Percentiles rank a stretch among this genome's conserved stretches.
Conservation (phyloP, 2,797 vertebrate genomes). For the Catamblyrhynchus diadema region DNA sequence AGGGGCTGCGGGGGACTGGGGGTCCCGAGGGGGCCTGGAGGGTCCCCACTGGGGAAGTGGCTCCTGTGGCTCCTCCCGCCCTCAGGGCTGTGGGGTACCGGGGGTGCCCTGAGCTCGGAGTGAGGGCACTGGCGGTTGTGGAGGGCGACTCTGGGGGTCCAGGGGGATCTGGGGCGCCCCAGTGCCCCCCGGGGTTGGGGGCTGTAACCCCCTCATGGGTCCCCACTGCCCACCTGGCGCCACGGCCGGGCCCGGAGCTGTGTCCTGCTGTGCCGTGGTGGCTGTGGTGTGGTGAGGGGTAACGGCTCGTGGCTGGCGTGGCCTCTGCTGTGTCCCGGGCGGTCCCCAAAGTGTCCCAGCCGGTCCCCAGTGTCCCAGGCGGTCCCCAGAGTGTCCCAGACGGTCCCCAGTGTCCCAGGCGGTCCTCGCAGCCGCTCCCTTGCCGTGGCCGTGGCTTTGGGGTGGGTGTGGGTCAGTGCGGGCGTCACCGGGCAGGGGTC, state of each 20-base stretch:
- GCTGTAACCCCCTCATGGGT: rapidly evolving
- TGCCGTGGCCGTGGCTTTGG: rapidly evolving
- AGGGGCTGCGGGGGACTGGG: neutral
- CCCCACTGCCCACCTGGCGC: neutral
- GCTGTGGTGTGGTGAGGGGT: neutral
- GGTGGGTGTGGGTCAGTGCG: neutral
- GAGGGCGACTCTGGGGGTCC: neutral
- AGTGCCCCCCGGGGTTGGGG: neutral
- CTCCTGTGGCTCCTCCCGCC: rapidly evolving
- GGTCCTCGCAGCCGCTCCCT: neutral
- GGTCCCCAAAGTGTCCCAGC: neutral
- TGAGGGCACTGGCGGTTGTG: rapidly evolving
- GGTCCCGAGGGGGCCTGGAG: neutral
- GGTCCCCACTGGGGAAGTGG: neutral
- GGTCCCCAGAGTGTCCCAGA: neutral
- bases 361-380: too few species aligned
- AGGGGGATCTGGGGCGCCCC: neutral
- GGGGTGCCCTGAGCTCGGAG: neutral
- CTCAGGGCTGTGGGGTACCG: neutral
- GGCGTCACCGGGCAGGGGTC: neutral
- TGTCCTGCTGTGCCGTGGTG: rapidly evolving
- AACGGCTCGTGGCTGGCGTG: rapidly evolving
- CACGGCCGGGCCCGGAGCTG: rapidly evolving
- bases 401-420: too few species aligned
- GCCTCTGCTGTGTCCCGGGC: neutral